Evolutionary conservation across 2,113 vertebrate species (phyloP), one percentile per base, ranked within the genome.

Genomic region (Gopherus evgoodei): DNA sequence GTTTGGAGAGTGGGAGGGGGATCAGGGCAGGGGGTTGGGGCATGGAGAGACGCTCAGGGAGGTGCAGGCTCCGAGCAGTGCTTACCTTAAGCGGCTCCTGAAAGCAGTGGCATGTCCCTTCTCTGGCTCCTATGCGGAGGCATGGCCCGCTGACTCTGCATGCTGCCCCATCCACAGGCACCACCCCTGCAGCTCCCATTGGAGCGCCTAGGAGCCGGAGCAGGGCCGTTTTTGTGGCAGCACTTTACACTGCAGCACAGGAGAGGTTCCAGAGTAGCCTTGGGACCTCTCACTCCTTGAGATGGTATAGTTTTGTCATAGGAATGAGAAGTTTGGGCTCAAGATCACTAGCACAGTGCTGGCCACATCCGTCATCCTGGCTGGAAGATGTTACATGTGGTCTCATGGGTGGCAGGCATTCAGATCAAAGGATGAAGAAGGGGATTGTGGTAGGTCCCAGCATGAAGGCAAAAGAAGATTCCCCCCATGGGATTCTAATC

Each of bases 201-300:
- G 50, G 50, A 50, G 14, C 2, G 13, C 50, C 16, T 50, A 50
- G 50, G 50, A 50, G 14, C 50, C 13, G 14, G 50, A 14, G 13
- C 13, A 50, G 50, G 13, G 50, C 50, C 14, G 4, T 50, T 50
- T 50, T 82, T 13, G 65, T 81, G 78, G 16, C 0, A 1, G 27
- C 27, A 53, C n/a, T n/a, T 24, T 12, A 24, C n/a, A 47, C 47
- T 80, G 81, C 22, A 78, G 53, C n/a, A 31, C 52, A 6, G 52
- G 44, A 59, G 11, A 4, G 8, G 62, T 69, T 31, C 72, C 21
- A 76, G 81, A 2, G 1, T 47, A 52, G 81, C 81, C 13, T 81
- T 38, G 4, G 0, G 1, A 0, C 0, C 1, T 25, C 3, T 81
- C 54, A 24, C 72, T 44, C 22, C 42, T 76, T 44, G 38, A 44